phyloP scores from a whole-genome alignment of 2,797 vertebrate genomes.

The Pristis pectinata region DNA sequence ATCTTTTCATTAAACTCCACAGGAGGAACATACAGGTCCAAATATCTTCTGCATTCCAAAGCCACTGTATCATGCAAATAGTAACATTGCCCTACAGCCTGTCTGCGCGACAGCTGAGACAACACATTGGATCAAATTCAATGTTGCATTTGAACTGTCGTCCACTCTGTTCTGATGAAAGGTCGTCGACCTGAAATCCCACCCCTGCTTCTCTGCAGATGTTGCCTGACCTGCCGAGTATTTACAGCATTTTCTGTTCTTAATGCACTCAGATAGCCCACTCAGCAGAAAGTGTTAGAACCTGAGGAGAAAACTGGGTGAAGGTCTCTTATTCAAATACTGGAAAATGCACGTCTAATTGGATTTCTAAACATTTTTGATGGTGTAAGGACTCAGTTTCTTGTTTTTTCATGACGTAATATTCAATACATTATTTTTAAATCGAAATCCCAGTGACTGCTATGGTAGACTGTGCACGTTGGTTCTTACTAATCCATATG shows the following conservation, averaged over 20 bases:
- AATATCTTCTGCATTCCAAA: neutral
- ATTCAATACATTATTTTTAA: neutral
- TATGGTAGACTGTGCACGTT: neutral
- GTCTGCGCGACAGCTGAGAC: neutral
- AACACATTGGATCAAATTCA: neutral
- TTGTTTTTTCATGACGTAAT: neutral
- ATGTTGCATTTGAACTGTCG: neutral
- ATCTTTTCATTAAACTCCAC: neutral
- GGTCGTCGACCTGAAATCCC: no score
- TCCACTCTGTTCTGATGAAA: neutral
- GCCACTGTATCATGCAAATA: slow-evolving; percentile 14
- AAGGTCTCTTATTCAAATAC: neutral
- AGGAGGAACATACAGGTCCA: neutral
- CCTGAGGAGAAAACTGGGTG: neutral
- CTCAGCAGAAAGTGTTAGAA: neutral
- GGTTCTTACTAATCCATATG: neutral
- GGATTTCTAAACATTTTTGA: neutral
- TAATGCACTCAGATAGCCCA: neutral
- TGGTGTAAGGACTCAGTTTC: neutral
- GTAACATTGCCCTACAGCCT: neutral
- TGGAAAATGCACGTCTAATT: neutral
- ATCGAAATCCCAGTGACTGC: neutral
- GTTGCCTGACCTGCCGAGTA: no score
- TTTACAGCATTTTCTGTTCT: no score
- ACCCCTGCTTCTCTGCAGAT: no score